Evolutionary conservation across 2,888 invertebrate species (phyloP), one percentile per base, ranked within the genome.

Genomic region (Malachius bipustulatus): DNA sequence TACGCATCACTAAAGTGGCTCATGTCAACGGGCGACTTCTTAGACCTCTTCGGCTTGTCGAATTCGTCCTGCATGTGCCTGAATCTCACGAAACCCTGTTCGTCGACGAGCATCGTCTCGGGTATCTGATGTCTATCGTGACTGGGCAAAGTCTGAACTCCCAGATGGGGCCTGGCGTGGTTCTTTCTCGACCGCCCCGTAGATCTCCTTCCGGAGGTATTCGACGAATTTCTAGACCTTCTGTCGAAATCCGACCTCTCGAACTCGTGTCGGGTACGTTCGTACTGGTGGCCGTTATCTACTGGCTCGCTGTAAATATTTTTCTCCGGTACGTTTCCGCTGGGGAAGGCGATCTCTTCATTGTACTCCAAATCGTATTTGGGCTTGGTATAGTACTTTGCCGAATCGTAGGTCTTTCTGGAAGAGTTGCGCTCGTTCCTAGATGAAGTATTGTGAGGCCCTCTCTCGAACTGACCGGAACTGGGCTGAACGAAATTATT

Each of bases 41-140:
- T 55, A 14, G 46, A 46, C 37, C 55, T 56, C 41, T 57, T 58
- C 32, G 55, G 52, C 36, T 55, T 51, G 15, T 50, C 49, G 10
- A 37, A 29, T 31, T 53, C 50, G 30, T 53, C 54, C 30, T 51
- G 50, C 47, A 84, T 65, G 10, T 81, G 77, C 42, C 85, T 71
- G 64, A 89, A 88, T 47, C 90, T 69, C 9, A 89, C 80, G 60
- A 89, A 87, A 3, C 89, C 88, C 54, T 88, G 83, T 55, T 90
- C 89, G 41, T 85, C 82, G n/a, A 88, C 85, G 43, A 89, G 65
- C 84, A 89, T 87, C 47, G 85, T 75, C 38, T 67, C 59, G 48
- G 71, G 68, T 31, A 72, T 67, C 44, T 71, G 67, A 52, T 73
- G 67, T 49, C 64, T 59, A 49, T 68, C 72, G 50, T 71, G 71